Conservation (phyloP, 2,113 vertebrate species). For the Aptenodytes forsteri region DNA sequence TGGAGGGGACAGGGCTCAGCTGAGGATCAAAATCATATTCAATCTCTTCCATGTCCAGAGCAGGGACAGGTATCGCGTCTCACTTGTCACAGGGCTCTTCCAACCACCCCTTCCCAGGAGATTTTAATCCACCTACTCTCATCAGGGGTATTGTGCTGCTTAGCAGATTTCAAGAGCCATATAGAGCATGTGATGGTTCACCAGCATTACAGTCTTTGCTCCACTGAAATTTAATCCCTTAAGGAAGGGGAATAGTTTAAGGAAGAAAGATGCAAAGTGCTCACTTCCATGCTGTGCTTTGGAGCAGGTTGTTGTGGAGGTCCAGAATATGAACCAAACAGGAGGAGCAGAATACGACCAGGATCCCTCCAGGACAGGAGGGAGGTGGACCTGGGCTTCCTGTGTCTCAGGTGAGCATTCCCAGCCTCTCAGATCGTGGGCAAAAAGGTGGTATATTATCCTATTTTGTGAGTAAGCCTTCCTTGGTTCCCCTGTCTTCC, state of each 20-base stretch:
- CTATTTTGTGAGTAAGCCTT: accelerated
- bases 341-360: accelerated
- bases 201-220: not conserved
- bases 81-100: not conserved
- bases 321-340: not conserved
- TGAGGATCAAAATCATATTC: not conserved
- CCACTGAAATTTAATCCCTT: not conserved
- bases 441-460: accelerated
- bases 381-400: not conserved
- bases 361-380: not conserved
- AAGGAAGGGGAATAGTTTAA: too few species aligned
- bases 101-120: not conserved
- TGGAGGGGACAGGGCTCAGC: not conserved
- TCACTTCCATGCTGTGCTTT: too few species aligned
- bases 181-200: not conserved
- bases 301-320: not conserved
- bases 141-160: not conserved
- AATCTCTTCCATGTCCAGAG: not conserved
- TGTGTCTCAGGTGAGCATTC: not conserved
- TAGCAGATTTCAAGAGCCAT: accelerated
- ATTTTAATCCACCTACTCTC: not conserved
- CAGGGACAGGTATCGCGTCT: not conserved
- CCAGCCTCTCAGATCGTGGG: accelerated
- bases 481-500: not conserved
- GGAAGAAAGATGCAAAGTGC: not conserved